phyloP scores from a whole-genome alignment of 2,113 vertebrate species.

The Macquaria australasica region DNA sequence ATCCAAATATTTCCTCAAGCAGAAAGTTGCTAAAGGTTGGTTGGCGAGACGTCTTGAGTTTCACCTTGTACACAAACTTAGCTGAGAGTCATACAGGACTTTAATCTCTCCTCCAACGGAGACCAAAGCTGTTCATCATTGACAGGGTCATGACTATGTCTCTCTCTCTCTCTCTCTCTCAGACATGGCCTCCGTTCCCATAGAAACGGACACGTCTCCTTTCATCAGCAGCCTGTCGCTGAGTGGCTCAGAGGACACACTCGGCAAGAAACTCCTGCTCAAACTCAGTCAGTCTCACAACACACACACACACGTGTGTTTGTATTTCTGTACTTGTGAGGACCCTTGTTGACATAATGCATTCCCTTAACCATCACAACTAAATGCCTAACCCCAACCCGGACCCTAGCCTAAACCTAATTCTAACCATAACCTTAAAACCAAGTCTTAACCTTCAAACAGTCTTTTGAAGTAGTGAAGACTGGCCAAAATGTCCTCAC shows the following conservation, averaged over 20 bases:
- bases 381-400: not conserved
- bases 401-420: not conserved
- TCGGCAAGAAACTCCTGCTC: conserved; percentile 93
- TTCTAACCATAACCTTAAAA: not conserved
- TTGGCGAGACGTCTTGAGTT: not conserved
- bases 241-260: conserved; percentile 88
- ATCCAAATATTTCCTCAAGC: not conserved
- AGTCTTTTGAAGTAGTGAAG: not conserved
- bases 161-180: conserved; percentile 30
- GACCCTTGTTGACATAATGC: not conserved
- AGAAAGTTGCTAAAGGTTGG: not conserved
- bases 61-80: not conserved
- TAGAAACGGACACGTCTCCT: conserved; percentile 86
- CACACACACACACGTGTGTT: not conserved
- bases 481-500: not conserved
- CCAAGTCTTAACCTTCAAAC: not conserved
- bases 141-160: conserved; percentile 2
- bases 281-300: conserved; percentile 90
- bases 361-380: not conserved
- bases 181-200: conserved; percentile 80
- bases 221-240: conserved; percentile 85
- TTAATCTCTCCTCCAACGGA: conserved; percentile 17
- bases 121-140: conserved; percentile 9
- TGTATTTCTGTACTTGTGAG: not conserved
- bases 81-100: not conserved